A percentile compares a stretch with the other conserved stretches of the same genome.
Conservation (phyloP, 2,113 vertebrate species). For the Semnornis frantzii region DNA sequence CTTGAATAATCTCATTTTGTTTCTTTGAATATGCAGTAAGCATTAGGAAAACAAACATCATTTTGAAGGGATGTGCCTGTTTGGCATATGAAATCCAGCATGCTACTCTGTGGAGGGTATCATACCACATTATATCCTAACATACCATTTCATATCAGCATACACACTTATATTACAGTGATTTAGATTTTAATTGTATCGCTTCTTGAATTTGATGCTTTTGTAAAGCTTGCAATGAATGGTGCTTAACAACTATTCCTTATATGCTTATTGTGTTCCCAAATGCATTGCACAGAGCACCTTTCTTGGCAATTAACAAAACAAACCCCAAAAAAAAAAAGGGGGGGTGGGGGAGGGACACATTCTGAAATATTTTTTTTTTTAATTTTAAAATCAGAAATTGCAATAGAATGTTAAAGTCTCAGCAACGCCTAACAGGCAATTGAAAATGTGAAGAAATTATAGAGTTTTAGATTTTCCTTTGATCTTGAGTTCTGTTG, state of each 20-base stretch:
- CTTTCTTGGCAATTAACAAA: background rate
- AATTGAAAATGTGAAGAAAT: background rate
- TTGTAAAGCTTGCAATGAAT: background rate
- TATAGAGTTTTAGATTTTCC: background rate
- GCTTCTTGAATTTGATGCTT: background rate
- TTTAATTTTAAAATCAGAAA: background rate
- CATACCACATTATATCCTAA: too few relatives aligned
- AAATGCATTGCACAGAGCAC: background rate
- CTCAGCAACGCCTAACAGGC: background rate
- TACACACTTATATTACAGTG: background rate
- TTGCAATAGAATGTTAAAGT: background rate
- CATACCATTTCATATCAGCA: background rate
- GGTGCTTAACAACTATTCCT: background rate
- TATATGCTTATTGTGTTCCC: background rate
- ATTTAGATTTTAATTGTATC: background rate
- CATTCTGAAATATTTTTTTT: background rate
- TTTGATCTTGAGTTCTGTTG: background rate
- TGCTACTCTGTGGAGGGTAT: background rate
- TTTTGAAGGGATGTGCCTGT: background rate
- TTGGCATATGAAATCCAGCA: background rate
- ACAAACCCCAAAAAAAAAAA: background rate
- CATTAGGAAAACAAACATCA: background rate
- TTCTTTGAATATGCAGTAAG: background rate
- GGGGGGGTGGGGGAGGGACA: background rate
- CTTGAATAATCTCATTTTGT: background rate